These are phyloP conservation scores for Porites cylindrica DNA, from an alignment of 92 coral and sea anemone species.

Conservation along the genomic window DNA sequence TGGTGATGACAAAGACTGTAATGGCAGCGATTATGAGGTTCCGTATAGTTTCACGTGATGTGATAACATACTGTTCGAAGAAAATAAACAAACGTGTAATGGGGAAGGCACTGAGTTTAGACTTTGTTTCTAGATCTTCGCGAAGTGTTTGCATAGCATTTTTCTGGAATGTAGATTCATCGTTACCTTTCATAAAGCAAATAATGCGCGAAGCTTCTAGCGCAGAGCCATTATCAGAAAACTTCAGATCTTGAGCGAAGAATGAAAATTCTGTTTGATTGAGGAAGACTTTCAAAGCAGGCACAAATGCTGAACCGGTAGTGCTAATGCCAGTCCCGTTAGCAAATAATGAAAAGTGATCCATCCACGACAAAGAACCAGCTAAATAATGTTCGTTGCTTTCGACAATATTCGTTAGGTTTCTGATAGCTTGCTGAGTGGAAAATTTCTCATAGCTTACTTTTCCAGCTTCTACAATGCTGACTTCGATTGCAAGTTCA, in stretches of 20 bases:
- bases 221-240: slow-evolving; percentile 54
- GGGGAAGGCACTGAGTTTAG: slow-evolving; percentile 74
- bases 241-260: slow-evolving; percentile 66
- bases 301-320: slow-evolving; percentile 34
- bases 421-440: slow-evolving; percentile 59
- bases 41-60: slow-evolving; percentile 64
- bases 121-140: slow-evolving; percentile 53
- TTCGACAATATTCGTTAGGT: slow-evolving; percentile 65
- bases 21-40: slow-evolving; percentile 80
- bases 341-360: slow-evolving; percentile 36
- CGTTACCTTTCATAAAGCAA: slow-evolving; percentile 68
- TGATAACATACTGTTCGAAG: slow-evolving; percentile 84
- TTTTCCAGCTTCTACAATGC: slow-evolving; percentile 57
- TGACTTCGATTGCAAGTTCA: slow-evolving; percentile 56
- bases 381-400: slow-evolving; percentile 66
- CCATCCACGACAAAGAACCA: slow-evolving; percentile 77
- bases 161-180: slow-evolving; percentile 62
- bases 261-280: slow-evolving; percentile 41
- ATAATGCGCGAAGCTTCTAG: slow-evolving; percentile 81
- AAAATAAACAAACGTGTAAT: slow-evolving; percentile 66
- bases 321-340: neutral
- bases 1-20: slow-evolving; percentile 74
- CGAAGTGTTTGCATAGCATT: slow-evolving; percentile 80
- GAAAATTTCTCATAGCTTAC: slow-evolving; percentile 48
- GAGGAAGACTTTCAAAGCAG: slow-evolving; percentile 54